phyloP scores from a whole-genome alignment of 2,888 invertebrate species.

The Phortica magna region DNA sequence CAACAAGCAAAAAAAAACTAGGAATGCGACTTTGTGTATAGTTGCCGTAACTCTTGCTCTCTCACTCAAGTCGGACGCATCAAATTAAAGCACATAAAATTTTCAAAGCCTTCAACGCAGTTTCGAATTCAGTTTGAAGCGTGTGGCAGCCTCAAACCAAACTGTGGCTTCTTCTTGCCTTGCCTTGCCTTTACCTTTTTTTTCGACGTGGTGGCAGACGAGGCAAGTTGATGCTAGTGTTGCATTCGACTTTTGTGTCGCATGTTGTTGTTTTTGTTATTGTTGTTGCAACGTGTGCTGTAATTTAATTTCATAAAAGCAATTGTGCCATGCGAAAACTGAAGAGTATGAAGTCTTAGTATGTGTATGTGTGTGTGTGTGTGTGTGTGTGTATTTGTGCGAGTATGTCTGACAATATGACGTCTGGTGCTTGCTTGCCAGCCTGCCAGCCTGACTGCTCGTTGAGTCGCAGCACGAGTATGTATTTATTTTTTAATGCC shows the following conservation, averaged over 20 bases:
- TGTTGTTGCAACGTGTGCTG: conserved; percentile 54
- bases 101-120: background rate
- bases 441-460: background rate
- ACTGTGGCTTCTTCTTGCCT: background rate
- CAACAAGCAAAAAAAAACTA: background rate
- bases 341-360: background rate
- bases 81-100: conserved; percentile 9
- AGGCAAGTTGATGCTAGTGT: background rate
- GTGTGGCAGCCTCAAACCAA: background rate
- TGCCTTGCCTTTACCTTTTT: background rate
- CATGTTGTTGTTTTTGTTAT: background rate
- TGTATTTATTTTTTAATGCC: conserved; percentile 47
- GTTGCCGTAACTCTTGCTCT: no score
- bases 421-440: conserved; percentile 37
- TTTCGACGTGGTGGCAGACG: background rate
- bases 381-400: background rate
- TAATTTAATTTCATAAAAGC: conserved; percentile 71
- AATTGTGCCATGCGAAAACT: conserved; percentile 61
- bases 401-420: conserved; percentile 61
- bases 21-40: no score
- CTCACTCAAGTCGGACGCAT: background rate
- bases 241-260: background rate
- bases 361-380: no score
- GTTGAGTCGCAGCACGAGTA: background rate
- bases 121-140: background rate